Evolutionary conservation across 2,797 vertebrate species (phyloP).

Genomic region (Gobionotothen gibberifrons): DNA sequence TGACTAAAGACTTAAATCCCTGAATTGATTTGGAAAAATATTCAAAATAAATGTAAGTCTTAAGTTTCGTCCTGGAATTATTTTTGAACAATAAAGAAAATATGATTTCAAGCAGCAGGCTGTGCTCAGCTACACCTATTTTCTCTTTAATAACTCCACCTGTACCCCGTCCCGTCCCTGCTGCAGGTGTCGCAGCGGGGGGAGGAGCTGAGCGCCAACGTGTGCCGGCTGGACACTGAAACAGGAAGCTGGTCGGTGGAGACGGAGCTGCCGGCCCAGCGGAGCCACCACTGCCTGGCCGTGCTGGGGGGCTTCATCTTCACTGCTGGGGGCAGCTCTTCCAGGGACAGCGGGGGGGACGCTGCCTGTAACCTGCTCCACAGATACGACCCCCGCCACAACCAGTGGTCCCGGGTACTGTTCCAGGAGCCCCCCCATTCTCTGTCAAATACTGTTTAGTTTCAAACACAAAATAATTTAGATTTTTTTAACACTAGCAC

Average conservation of each 20-base stretch:
- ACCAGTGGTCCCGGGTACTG: conserved; percentile 93
- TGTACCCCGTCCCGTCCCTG: neutral
- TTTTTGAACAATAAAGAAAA: neutral
- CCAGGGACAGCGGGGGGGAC: conserved; percentile 91
- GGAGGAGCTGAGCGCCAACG: conserved; percentile 92
- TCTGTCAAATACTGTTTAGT: neutral
- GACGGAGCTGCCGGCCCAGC: conserved; percentile 88
- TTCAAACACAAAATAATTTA: neutral
- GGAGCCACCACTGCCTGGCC: conserved; percentile 94
- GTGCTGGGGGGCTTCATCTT: conserved; percentile 95
- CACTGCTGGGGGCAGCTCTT: conserved; percentile 93
- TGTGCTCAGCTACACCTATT: neutral
- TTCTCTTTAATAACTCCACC: neutral
- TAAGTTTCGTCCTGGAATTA: neutral
- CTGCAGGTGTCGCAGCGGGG: conserved; percentile 89
- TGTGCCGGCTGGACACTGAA: conserved; percentile 88
- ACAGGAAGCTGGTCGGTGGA: conserved; percentile 89
- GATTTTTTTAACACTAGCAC: too few relatives aligned
- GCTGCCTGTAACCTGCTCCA: conserved; percentile 93
- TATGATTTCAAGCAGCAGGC: neutral
- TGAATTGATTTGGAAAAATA: too few relatives aligned
- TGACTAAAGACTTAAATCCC: too few relatives aligned
- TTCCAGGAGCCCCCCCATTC: neutral
- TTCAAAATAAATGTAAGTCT: too few relatives aligned
- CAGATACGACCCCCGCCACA: conserved; percentile 95